These are phyloP conservation scores for Nemotelus pantherinus DNA, from an alignment of 2,888 invertebrate species.

Conservation along the genomic window DNA sequence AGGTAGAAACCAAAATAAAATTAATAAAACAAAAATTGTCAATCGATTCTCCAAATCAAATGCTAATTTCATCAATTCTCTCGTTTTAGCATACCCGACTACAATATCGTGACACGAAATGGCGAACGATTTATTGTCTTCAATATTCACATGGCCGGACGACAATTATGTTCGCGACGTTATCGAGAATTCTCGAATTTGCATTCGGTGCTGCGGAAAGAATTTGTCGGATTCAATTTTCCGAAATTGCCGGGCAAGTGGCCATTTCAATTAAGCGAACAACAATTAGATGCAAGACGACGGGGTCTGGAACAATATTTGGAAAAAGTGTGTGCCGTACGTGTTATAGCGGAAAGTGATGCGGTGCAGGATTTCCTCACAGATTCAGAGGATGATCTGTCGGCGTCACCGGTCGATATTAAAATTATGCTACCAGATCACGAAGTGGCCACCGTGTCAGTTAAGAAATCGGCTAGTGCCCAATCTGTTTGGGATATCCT, in stretches of 20 bases:
- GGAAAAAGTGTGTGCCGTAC: constrained; percentile 96
- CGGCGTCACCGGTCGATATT: constrained; percentile 79
- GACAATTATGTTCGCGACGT: constrained; percentile 94
- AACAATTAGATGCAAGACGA: constrained; percentile 93
- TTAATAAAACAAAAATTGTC: neutral
- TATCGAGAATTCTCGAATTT: constrained; percentile 95
- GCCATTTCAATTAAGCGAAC: constrained; percentile 97
- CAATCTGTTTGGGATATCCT: constrained; percentile 91
- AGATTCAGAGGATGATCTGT: constrained; percentile 85
- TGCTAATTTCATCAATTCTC: constrained; percentile 6
- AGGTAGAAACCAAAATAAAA: constrained; percentile 56
- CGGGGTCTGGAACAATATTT: constrained; percentile 97
- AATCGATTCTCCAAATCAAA: constrained; percentile 19
- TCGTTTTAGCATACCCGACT: constrained; percentile 85
- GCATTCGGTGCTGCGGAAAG: constrained; percentile 88
- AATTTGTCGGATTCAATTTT: constrained; percentile 94
- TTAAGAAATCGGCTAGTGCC: constrained; percentile 88
- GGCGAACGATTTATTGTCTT: constrained; percentile 94
- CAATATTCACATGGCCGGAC: constrained; percentile 99
- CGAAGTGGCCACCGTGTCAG: constrained; percentile 87
- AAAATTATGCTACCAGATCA: constrained; percentile 89
- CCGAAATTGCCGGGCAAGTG: constrained; percentile 98
- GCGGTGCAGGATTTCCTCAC: constrained; percentile 97
- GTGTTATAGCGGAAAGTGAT: constrained; percentile 97
- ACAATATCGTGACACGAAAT: constrained; percentile 85